A percentile compares a stretch with the other conserved stretches of the same genome.
phyloP scores from a whole-genome alignment of 2,797 vertebrate species.

The Notamacropus eugenii region DNA sequence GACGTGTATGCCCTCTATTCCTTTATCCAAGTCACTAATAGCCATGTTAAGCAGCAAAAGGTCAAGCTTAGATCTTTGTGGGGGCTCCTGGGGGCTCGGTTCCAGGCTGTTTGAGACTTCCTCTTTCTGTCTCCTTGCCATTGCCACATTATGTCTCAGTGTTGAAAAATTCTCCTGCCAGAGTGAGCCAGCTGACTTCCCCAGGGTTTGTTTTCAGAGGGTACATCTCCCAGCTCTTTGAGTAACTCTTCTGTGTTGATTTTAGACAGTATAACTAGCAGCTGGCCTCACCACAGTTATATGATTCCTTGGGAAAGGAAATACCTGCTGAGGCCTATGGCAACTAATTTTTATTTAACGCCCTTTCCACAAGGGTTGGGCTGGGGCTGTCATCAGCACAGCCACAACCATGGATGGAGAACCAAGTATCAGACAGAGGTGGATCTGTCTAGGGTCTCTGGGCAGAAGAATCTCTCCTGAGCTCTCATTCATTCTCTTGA shows the following conservation, averaged over 20 bases:
- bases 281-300: constrained; percentile 53
- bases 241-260: constrained; percentile 34
- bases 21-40: neutral
- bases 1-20: neutral
- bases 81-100: neutral
- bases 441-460: constrained; percentile 21
- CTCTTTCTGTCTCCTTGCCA: constrained; percentile 54
- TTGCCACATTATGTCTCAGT: constrained; percentile 62
- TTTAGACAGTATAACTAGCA: constrained; percentile 60
- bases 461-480: constrained; percentile 49
- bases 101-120: constrained; percentile 13
- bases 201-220: constrained; percentile 68
- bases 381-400: constrained; percentile 23
- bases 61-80: neutral
- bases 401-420: neutral
- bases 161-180: constrained; percentile 59
- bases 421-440: neutral
- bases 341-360: constrained; percentile 64
- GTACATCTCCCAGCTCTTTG: constrained; percentile 17
- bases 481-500: constrained; percentile 47
- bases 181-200: constrained; percentile 62
- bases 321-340: constrained; percentile 56
- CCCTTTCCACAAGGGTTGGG: constrained; percentile 52
- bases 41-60: neutral
- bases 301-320: constrained; percentile 42